These are phyloP conservation scores for Ctena decussata DNA, from an alignment of 2,888 invertebrate species.

Conservation along the genomic window DNA sequence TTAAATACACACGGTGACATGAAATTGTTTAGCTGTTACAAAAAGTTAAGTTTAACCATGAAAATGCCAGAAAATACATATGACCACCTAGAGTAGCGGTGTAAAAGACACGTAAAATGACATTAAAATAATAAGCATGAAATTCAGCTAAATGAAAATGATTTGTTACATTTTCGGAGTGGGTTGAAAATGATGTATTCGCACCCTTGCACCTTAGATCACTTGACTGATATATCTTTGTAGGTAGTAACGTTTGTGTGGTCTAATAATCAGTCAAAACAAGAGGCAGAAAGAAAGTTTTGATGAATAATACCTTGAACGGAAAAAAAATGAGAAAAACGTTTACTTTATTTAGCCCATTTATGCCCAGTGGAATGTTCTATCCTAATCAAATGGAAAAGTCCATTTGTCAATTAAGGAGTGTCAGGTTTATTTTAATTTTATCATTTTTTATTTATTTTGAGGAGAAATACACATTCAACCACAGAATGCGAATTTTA, in stretches of 20 bases:
- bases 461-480: too few species aligned
- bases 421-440: too few species aligned
- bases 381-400: too few species aligned
- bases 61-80: neutral
- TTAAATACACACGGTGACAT: neutral
- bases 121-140: slow-evolving; percentile 4
- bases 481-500: too few species aligned
- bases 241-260: neutral
- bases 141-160: neutral
- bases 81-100: neutral
- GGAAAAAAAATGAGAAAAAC: too few species aligned
- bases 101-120: neutral
- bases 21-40: neutral
- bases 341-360: too few species aligned
- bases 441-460: too few species aligned
- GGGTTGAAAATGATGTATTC: neutral
- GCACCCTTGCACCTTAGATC: neutral
- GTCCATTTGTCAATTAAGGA: too few species aligned
- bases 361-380: too few species aligned
- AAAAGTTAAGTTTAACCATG: neutral
- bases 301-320: neutral
- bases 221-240: neutral
- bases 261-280: neutral
- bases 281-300: neutral
- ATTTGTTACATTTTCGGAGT: neutral